Conservation (phyloP, 2,797 vertebrate genomes). For the Clarias fuscus region DNA sequence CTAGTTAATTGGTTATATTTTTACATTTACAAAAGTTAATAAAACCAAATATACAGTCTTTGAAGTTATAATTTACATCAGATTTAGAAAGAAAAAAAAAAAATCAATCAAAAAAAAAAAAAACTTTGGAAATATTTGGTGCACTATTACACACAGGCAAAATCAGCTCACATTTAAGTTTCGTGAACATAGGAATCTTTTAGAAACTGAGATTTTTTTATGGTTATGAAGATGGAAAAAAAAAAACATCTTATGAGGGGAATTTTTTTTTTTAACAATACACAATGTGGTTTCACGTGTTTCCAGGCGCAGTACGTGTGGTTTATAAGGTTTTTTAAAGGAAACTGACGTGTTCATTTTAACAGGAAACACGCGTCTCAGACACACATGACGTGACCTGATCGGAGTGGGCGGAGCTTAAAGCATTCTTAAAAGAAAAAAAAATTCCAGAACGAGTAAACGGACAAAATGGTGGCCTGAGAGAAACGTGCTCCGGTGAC, state of each 20-base stretch:
- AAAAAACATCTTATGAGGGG: not conserved
- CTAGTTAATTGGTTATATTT: not conserved
- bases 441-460: not conserved
- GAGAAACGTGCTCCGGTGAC: not conserved
- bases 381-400: not conserved
- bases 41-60: not conserved
- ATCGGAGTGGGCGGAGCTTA: not conserved
- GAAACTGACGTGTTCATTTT: not conserved
- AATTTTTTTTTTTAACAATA: not conserved
- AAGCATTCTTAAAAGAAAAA: not conserved
- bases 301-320: not conserved
- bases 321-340: constrained; percentile 3
- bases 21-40: not conserved
- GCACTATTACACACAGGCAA: no score
- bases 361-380: not conserved
- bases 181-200: not conserved
- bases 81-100: no score
- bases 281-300: constrained; percentile 2
- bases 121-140: no score
- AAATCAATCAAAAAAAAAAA: no score
- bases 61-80: no score
- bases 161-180: not conserved
- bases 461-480: constrained; percentile 10
- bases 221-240: no score
- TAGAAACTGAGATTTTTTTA: constrained; percentile 20